Evolutionary conservation across 2,797 vertebrate species (phyloP).

Genomic region (Microhierax caerulescens): DNA sequence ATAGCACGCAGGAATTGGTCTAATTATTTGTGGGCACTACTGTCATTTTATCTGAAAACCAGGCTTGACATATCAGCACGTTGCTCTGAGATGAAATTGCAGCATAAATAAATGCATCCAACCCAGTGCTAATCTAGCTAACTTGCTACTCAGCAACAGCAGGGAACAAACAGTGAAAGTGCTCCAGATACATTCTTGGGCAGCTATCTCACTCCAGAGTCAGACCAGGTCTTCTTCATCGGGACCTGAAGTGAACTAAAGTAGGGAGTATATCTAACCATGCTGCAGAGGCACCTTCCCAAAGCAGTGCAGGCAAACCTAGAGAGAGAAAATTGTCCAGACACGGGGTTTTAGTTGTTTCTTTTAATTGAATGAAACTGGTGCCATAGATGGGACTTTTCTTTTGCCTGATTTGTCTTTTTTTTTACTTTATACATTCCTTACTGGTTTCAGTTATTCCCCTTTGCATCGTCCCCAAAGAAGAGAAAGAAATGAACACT

Average conservation of each 20-base stretch:
- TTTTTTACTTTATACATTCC: not conserved
- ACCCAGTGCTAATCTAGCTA: not conserved
- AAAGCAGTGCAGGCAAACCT: not conserved
- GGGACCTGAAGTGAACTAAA: not conserved
- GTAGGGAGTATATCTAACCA: not conserved
- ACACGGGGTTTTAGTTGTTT: not conserved
- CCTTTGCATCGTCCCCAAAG: not conserved
- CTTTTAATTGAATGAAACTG: not conserved
- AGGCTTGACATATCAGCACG: accelerated
- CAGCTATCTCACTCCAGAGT: not conserved
- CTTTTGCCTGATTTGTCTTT: not conserved
- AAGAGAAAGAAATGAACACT: not conserved
- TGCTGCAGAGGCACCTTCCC: not conserved
- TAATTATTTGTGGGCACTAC: not conserved
- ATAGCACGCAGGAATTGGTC: not conserved
- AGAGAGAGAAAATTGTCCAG: not conserved
- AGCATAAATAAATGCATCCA: not conserved
- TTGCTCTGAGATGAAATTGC: not conserved
- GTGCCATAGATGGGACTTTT: too few relatives aligned
- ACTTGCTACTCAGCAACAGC: not conserved
- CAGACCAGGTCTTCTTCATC: not conserved
- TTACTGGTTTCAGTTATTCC: not conserved
- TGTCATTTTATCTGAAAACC: not conserved
- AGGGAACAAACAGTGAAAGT: not conserved
- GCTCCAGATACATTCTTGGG: not conserved